Base-by-base conservation (phyloP, 2,113 vertebrate genomes). In the Nannobrachium achirus region DNA sequence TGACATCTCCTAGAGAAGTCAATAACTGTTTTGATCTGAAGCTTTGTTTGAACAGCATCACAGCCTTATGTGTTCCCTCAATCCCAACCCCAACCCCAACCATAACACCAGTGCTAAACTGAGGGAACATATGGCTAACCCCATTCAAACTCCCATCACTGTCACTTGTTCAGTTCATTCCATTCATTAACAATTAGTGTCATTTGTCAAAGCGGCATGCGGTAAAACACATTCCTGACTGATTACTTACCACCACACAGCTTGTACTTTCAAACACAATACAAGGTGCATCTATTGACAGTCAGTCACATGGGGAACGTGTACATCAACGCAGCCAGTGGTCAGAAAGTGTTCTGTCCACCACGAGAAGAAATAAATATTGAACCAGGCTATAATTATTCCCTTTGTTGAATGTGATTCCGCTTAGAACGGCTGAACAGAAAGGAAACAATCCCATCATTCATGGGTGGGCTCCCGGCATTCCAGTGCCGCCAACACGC, bases 381-480 rank as follows among this genome's bases (percentile, higher is more conserved):
- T 0, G 1, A 51, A 68, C 67, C 56, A 42, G 50, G 45, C 25
- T 46, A 56, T 19, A 33, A 33, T 33, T 33, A 10, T 62, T 50
- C 33, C 80, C 56, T 70, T 18, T 63, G 71, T 51, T 53, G 70
- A 48, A 33, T n/a, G 18, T 19, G 15, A 61, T 63, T 3, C 20
- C 39, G 41, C 60, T 70, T 69, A 15, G 50, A 71, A 57, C 1
- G 16, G 40, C 7, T 63, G 59, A 72, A 80, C 62, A 1, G 61
- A 77, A 67, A 69, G 25, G 39, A 81, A 55, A 89, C 89, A 89
- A 87, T 86, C 55, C 53, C 10, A 76, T 85, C 79, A 75, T 89
- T 90, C 84, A 89, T 50, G 59, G 76, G 57, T 83, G 76, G 42
- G 55, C 62, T 38, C 0, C n/a, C 60, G 68, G 69, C 76, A 85